A percentile compares a stretch with the other conserved stretches of the same genome.
Evolutionary conservation across 1,140 invertebrate species (phyloP).

Genomic region (Luehdorfia chinensis): DNA sequence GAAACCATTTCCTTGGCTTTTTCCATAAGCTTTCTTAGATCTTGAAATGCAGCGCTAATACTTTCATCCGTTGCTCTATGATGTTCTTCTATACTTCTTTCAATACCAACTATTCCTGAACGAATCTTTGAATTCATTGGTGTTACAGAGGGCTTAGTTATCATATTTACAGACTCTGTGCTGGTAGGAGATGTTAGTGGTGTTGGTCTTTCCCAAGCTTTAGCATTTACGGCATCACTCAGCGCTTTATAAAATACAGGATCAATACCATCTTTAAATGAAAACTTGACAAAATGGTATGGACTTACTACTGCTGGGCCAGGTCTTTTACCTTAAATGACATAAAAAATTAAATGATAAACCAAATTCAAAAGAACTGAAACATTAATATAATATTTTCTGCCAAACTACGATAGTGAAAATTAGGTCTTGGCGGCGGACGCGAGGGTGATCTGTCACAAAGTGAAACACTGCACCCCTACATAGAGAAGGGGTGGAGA

Average conservation of each 20-base stretch:
- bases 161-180: slow-evolving; percentile 21
- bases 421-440: too few relatives aligned
- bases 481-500: too few relatives aligned
- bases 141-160: slow-evolving; percentile 38
- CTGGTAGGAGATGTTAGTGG: slow-evolving; percentile 37
- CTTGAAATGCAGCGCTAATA: slow-evolving; percentile 96
- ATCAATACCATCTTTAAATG: slow-evolving; percentile 91
- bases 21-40: slow-evolving; percentile 95
- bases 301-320: slow-evolving; percentile 86
- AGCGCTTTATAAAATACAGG: slow-evolving; percentile 82
- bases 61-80: slow-evolving; percentile 93
- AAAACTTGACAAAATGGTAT: slow-evolving; percentile 89
- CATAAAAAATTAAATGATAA: slow-evolving; percentile 29
- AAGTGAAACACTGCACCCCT: too few relatives aligned
- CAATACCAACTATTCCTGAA: slow-evolving; percentile 96
- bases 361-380: slow-evolving; percentile 4
- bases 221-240: slow-evolving; percentile 79
- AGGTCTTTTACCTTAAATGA: slow-evolving; percentile 79
- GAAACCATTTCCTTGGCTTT: slow-evolving; percentile 98
- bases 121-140: slow-evolving; percentile 82
- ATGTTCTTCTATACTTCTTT: slow-evolving; percentile 93
- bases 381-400: too few relatives aligned
- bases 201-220: slow-evolving; percentile 79
- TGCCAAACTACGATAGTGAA: too few relatives aligned
- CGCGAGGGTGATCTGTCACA: too few relatives aligned